Evolutionary conservation across 1,140 invertebrate genomes (phyloP), one percentile per base, ranked within the genome.

Genomic region (Capitella teleta): DNA sequence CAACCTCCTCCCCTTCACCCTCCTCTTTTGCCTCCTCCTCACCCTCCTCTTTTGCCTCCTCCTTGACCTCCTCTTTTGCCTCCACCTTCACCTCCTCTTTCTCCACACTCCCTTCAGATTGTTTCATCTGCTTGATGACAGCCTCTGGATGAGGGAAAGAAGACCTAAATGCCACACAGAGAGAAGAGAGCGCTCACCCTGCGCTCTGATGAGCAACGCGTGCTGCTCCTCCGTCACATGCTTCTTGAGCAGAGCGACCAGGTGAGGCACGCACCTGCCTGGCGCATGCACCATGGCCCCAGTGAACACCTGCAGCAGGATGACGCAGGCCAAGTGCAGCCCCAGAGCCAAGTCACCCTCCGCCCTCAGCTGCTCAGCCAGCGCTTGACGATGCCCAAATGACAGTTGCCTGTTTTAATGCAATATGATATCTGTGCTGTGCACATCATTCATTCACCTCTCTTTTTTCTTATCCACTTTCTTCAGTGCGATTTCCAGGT

Each of bases 381-480:
- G 72, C 51, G 80, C 80, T 62, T 88, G 82, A 54, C 85, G 81
- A 56, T 91, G 86, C 50, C 79, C 82, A 40, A 82, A 72, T 49
- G 91, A 76, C 19, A 87, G 64, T 19, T 79, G 73, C 53, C 78
- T 78, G 59, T 40, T 38, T 40, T 21, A 40, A 10, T 16, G 16
- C 25, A 14, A 40, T 8, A n/a, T 6, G 19, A 23, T 36, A 14
- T 4, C 23, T 34, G 25, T n/a, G n/a, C n/a, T n/a, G 32, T 34
- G 32, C 10, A 34, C 32, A 12, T 12, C 10, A 10, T 34, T 8
- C 19, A 40, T 24, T 10, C 68, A 78, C 72, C 80, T 80, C 73
- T 91, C 87, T 63, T 85, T 86, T 62, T 86, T 89, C 60, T 87
- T 88, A 65, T 92, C 87, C 50, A 81, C 78, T 73, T 93, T 94